Base-by-base conservation (phyloP, 2,797 vertebrate genomes). In the Sebastes minor region DNA sequence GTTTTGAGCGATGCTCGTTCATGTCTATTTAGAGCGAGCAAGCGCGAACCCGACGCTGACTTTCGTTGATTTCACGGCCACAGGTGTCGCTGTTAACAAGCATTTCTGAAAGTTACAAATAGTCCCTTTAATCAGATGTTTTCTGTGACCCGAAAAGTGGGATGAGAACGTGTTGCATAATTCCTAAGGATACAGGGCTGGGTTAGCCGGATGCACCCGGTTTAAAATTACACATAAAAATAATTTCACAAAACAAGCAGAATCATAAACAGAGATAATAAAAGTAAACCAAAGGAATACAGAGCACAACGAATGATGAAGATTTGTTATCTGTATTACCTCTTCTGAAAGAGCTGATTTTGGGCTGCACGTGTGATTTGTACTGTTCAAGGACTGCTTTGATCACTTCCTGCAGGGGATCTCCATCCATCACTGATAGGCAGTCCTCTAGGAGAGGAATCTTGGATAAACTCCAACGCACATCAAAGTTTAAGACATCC, bases 391-490 rank as follows among this genome's bases (percentile, higher is more conserved):
- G 94, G 53, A 97, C 92, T 18, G 86, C 86, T 60, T 94, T 88
- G 23, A 97, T 86, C 25, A 95, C 80, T 20, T 91, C 83, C 28
- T 92, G 91, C 2, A 93, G 68, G 2, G 72, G 85, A 52, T 89
- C 91, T 67, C 95, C 95, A 46, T 92, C 94, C 91, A 97, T 76
- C 52, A 92, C 93, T 35, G 79, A 60, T 1, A 97, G 46, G 53
- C 96, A 96, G 16, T 75, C 83, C 63, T 96, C 94, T 35, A 97
- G 81, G 33, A 96, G 92, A 35, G 95, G 96, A 59, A 96, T 49
- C 0, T 94, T 97, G 67, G 12, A 10, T 52, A 76, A 55, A 16
- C 38, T 60, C 97, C 97, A 97, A 63, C 95, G 91, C 73, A 89
- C 94, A 60, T 92, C 80, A 5, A 87, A 82, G 60, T 92, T 92